phyloP scores from a whole-genome alignment of 2,888 invertebrate genomes.

The Leucania comma region DNA sequence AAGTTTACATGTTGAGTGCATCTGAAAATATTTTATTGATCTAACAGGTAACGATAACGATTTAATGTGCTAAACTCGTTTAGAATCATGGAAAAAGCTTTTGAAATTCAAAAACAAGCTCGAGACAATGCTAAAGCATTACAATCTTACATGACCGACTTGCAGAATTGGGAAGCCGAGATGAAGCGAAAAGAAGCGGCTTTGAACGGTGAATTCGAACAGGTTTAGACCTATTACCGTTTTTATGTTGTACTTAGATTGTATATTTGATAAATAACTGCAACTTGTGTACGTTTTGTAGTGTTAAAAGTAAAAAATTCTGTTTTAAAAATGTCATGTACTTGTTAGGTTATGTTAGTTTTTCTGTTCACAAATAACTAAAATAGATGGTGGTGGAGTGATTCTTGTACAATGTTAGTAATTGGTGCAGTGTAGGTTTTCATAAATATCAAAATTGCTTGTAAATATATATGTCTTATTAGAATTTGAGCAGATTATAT shows the following conservation, averaged over 20 bases:
- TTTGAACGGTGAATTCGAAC: conserved; percentile 86
- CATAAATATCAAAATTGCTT: conserved; percentile 10
- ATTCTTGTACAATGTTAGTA: conserved; percentile 14
- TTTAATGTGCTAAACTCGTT: conserved; percentile 63
- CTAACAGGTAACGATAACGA: conserved; percentile 75
- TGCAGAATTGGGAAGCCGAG: conserved; percentile 93
- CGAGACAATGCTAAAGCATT: conserved; percentile 93
- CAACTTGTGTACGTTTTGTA: conserved; percentile 35
- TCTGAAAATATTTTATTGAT: conserved; percentile 75
- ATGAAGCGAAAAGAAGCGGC: conserved; percentile 94
- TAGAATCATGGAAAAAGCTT: conserved; percentile 90
- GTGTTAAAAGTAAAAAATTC: conserved; percentile 10
- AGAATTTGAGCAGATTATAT: neutral
- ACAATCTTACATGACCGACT: conserved; percentile 93
- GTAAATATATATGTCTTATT: neutral
- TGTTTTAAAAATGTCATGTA: conserved; percentile 33
- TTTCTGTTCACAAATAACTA: conserved; percentile 11
- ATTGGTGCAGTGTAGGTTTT: neutral
- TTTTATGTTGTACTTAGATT: conserved; percentile 60
- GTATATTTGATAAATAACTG: conserved; percentile 30
- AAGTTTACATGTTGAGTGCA: conserved; percentile 61
- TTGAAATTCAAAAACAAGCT: conserved; percentile 93
- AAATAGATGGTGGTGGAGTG: neutral
- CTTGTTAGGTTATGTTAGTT: conserved; percentile 51
- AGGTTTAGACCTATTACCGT: conserved; percentile 82